Evolutionary conservation across 2,113 vertebrate genomes (phyloP).

Genomic region (Otolemur garnettii): DNA sequence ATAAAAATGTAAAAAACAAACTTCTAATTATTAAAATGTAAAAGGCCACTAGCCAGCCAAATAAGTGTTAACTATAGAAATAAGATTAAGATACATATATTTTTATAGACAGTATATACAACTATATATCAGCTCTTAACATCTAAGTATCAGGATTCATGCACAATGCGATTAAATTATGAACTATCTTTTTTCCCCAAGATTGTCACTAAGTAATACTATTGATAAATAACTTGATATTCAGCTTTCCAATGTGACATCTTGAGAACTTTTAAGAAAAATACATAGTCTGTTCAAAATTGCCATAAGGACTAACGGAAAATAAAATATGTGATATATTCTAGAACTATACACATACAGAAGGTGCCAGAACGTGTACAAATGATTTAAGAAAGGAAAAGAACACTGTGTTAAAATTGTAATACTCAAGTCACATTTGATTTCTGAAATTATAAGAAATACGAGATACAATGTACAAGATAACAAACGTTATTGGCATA

Average conservation of each 20-base stretch:
- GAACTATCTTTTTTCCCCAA: not conserved
- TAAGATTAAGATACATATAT: not conserved
- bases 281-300: not conserved
- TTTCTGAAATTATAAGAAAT: too few species aligned
- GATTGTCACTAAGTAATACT: not conserved
- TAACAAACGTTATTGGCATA: too few species aligned
- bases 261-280: not conserved
- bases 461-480: too few species aligned
- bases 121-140: not conserved
- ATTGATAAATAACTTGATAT: not conserved
- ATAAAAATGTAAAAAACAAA: not conserved
- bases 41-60: not conserved
- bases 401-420: too few species aligned
- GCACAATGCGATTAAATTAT: not conserved
- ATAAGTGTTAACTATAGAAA: not conserved
- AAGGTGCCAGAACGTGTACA: too few species aligned
- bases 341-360: too few species aligned
- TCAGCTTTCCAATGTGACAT: not conserved
- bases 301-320: not conserved
- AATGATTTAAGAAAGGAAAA: too few species aligned
- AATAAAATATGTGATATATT: not conserved
- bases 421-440: too few species aligned
- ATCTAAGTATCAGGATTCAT: not conserved
- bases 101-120: not conserved
- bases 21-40: not conserved